Base-by-base conservation (phyloP, 2,888 invertebrate genomes). In the Gasteruption jaculator region DNA sequence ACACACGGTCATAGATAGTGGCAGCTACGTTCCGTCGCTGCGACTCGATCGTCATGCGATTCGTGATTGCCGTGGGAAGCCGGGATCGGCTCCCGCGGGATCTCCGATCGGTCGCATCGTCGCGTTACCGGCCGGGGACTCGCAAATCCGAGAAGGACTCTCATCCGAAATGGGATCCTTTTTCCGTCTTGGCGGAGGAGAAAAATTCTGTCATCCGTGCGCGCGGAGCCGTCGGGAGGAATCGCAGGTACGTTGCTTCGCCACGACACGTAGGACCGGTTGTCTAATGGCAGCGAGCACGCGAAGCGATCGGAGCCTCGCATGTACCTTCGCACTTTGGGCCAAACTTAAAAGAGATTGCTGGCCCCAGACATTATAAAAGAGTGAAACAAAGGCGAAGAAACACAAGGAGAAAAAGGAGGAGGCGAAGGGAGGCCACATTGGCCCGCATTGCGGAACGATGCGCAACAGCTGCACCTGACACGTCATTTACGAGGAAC, bases 401-500 rank as follows among this genome's bases (percentile, higher is more conserved):
- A 31, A 35, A 22, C 38, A 45, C 39, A 42, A 42, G 34, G 22
- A 24, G 40, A 34, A 32, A 30, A 45, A 48, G 38, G 34, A 34
- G 45, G 42, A 45, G 40, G 41, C 38, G 43, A 38, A 45, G 42
- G 49, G 40, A 43, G 39, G 43, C n/a, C n/a, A n/a, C 50, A 54
- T 48, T 52, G 48, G 54, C 62, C 62, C 60, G 61, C 63, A 64
- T 65, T 58, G 60, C 61, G 60, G 54, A 65, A 62, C 59, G 60
- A 54, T 51, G 52, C 53, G 60, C 62, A 60, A 64, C 65, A 66
- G 66, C 65, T 67, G 68, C 65, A 59, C 54, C 56, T 54, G 57
- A 57, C 63, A 55, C 62, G 64, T 64, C 64, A 65, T 61, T 64
- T 58, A 59, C 57, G 54, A 56, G 57, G 62, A 65, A 65, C 55